Percentiles rank a stretch among this genome's conserved stretches.
Conservation (phyloP, 2,797 vertebrate species). For the Cirrhinus molitorella region DNA sequence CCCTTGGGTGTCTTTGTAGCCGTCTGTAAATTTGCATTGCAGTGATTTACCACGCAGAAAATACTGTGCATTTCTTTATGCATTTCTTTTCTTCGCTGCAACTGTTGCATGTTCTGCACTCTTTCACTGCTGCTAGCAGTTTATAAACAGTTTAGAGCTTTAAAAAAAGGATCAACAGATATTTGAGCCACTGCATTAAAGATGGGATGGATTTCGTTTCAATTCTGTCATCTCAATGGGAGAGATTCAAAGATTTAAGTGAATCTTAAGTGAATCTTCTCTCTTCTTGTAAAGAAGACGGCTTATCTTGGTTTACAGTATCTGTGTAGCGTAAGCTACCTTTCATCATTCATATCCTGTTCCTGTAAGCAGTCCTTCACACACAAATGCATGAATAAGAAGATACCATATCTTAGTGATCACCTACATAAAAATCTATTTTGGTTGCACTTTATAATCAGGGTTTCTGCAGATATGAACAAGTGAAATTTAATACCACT, state of each 20-base stretch:
- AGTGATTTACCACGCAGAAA: slow-evolving; percentile 31
- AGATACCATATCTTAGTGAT: background rate
- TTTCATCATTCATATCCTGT: slow-evolving; percentile 22
- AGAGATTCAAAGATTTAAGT: slow-evolving; percentile 36
- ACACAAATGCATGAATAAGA: slow-evolving; percentile 23
- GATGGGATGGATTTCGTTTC: slow-evolving; percentile 20
- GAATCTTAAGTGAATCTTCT: background rate
- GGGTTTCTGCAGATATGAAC: no score
- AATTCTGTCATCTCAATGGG: background rate
- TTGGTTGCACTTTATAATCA: background rate
- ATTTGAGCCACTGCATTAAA: slow-evolving; percentile 8
- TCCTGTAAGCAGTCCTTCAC: slow-evolving; percentile 25
- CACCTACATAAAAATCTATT: background rate
- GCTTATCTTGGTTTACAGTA: slow-evolving; percentile 62
- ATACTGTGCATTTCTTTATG: slow-evolving; percentile 29
- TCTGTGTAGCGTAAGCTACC: slow-evolving; percentile 64
- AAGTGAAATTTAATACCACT: no score
- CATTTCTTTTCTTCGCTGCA: background rate
- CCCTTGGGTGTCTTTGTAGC: slow-evolving; percentile 29
- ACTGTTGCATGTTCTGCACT: slow-evolving; percentile 7
- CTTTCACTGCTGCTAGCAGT: background rate
- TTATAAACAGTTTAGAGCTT: background rate
- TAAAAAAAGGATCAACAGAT: slow-evolving; percentile 1
- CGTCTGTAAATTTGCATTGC: slow-evolving; percentile 29
- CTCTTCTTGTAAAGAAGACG: background rate